Evolutionary conservation across 2,888 invertebrate species (phyloP).

Genomic region (Drosophila diplacantha): DNA sequence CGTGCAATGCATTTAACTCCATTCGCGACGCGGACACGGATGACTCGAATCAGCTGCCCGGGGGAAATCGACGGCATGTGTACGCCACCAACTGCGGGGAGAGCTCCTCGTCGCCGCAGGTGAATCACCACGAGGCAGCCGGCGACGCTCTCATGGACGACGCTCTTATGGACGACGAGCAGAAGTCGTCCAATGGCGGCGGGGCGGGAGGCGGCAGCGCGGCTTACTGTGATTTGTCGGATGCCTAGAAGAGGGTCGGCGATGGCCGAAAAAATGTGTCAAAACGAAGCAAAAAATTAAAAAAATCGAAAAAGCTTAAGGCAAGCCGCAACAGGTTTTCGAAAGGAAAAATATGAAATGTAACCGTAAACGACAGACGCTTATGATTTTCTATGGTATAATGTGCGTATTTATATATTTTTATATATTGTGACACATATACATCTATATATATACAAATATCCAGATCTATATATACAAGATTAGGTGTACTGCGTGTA

Average conservation of each 20-base stretch:
- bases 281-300: constrained; percentile 39
- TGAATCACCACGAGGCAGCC: constrained; percentile 69
- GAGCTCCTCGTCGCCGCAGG: constrained; percentile 76
- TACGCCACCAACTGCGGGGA: constrained; percentile 77
- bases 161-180: constrained; percentile 68
- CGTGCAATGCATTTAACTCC: constrained; percentile 76
- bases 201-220: constrained; percentile 24
- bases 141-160: constrained; percentile 59
- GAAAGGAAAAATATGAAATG: constrained; percentile 27
- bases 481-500: constrained; percentile 18
- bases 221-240: constrained; percentile 72
- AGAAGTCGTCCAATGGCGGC: constrained; percentile 46
- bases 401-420: constrained; percentile 51
- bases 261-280: constrained; percentile 50
- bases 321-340: constrained; percentile 12
- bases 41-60: constrained; percentile 75
- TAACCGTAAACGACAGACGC: constrained; percentile 70
- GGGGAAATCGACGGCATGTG: constrained; percentile 71
- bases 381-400: constrained; percentile 60
- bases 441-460: constrained; percentile 23
- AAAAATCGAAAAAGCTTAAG: constrained; percentile 14
- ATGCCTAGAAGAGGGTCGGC: constrained; percentile 54
- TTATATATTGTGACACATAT: constrained; percentile 16
- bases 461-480: constrained; percentile 43
- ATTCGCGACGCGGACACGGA: constrained; percentile 77